These are phyloP conservation scores for Sprattus sprattus DNA, from an alignment of 2,113 vertebrate species.

Conservation along the genomic window DNA sequence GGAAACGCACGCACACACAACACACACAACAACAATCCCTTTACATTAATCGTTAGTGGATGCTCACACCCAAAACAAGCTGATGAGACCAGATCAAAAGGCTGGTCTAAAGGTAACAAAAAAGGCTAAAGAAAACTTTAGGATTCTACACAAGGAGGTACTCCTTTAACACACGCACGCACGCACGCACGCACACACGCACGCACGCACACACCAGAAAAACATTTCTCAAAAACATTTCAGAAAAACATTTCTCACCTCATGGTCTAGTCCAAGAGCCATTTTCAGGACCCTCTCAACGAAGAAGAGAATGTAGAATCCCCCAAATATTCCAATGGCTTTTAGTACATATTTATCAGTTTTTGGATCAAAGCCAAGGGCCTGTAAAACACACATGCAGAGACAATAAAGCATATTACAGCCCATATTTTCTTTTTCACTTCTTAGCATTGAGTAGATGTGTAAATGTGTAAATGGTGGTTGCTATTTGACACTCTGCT, in stretches of 20 bases:
- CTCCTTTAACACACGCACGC: not conserved
- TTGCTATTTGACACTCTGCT: not conserved
- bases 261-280: constrained; percentile 73
- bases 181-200: no score
- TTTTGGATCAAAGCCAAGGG: constrained; percentile 92
- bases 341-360: constrained; percentile 83
- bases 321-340: constrained; percentile 88
- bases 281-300: constrained; percentile 88
- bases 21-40: not conserved
- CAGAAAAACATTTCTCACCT: constrained; percentile 65
- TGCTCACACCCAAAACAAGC: not conserved
- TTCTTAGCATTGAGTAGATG: not conserved
- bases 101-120: not conserved
- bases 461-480: not conserved
- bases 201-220: no score
- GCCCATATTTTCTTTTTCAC: not conserved
- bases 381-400: constrained; percentile 66
- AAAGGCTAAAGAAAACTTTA: not conserved
- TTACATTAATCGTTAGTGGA: not conserved
- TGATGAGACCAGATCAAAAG: not conserved
- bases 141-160: not conserved
- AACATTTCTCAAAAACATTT: constrained; percentile 58
- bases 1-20: not conserved
- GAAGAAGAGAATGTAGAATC: constrained; percentile 92
- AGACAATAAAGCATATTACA: not conserved